Conservation (phyloP, 2,888 invertebrate genomes). For the Dryobotodes eremita region DNA sequence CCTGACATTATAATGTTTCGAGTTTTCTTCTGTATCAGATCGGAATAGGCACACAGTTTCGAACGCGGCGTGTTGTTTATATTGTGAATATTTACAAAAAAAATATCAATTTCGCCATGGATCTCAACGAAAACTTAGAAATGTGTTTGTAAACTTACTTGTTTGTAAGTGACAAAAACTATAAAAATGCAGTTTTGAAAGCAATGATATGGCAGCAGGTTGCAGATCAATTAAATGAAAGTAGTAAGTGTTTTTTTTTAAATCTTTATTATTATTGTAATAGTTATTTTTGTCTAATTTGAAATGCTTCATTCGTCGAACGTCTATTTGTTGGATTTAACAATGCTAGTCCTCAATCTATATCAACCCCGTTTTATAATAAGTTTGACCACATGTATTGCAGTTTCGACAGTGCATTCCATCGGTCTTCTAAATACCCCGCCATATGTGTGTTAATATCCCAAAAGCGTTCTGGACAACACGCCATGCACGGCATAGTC, state of each 20-base stretch:
- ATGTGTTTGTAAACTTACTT: background rate
- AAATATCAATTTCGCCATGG: background rate
- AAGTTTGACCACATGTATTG: background rate
- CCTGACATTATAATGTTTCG: no score
- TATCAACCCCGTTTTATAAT: no score
- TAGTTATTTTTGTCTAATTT: background rate
- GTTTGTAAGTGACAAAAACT: slow-evolving; percentile 10
- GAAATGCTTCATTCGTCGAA: background rate
- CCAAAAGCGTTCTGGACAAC: background rate
- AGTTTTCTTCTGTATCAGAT: no score
- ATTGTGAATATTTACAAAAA: background rate
- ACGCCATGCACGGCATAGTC: background rate
- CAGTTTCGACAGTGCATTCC: background rate
- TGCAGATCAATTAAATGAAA: background rate
- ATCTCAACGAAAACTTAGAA: background rate
- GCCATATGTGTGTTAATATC: background rate
- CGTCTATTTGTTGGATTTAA: background rate
- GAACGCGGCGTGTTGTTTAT: background rate
- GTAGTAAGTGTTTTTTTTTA: background rate
- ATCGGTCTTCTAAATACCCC: background rate
- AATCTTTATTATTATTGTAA: background rate
- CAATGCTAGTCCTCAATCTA: no score
- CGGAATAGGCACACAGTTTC: no score
- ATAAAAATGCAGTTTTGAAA: background rate
- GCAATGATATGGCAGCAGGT: background rate